These are phyloP conservation scores for Drosophila borealis DNA, from an alignment of 2,888 invertebrate species.

Conservation along the genomic window DNA sequence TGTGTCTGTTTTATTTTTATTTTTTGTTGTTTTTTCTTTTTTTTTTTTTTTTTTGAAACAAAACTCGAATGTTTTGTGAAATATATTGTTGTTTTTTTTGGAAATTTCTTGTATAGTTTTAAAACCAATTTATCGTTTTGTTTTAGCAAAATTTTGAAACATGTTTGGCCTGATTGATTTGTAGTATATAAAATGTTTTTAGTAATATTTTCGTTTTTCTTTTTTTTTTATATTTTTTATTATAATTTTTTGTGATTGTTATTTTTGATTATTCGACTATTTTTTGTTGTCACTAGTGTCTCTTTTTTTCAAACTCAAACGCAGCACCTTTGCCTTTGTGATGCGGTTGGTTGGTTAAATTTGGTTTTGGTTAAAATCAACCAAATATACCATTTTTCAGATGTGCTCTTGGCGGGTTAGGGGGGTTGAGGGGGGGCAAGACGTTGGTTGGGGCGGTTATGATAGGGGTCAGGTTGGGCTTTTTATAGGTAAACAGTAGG, in stretches of 20 bases:
- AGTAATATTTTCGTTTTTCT: slow-evolving; percentile 53
- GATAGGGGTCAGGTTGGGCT: slow-evolving; percentile 1
- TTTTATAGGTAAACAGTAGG: slow-evolving; percentile 1
- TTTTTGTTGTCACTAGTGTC: slow-evolving; percentile 85
- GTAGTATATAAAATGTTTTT: slow-evolving; percentile 77
- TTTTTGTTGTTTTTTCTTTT: too few relatives aligned
- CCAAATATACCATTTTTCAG: slow-evolving; percentile 48
- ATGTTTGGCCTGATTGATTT: slow-evolving; percentile 85
- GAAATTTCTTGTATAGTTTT: slow-evolving; percentile 42
- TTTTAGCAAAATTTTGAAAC: slow-evolving; percentile 84
- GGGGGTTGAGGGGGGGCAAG: not conserved
- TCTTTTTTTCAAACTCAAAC: slow-evolving; percentile 84
- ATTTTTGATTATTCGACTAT: slow-evolving; percentile 44
- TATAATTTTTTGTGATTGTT: slow-evolving; percentile 41
- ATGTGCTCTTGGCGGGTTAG: slow-evolving; percentile 40
- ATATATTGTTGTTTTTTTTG: slow-evolving; percentile 3
- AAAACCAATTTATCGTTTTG: slow-evolving; percentile 71
- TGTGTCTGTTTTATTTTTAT: slow-evolving; percentile 4
- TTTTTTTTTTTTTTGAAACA: slow-evolving; percentile 8
- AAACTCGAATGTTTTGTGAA: slow-evolving; percentile 16
- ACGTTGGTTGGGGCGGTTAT: not conserved
- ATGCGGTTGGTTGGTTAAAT: slow-evolving; percentile 59
- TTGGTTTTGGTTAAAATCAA: slow-evolving; percentile 42
- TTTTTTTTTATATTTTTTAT: slow-evolving; percentile 42
- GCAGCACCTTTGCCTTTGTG: slow-evolving; percentile 76